Evolutionary conservation across 1,140 invertebrate species (phyloP).

Genomic region (Drosophila azteca): DNA sequence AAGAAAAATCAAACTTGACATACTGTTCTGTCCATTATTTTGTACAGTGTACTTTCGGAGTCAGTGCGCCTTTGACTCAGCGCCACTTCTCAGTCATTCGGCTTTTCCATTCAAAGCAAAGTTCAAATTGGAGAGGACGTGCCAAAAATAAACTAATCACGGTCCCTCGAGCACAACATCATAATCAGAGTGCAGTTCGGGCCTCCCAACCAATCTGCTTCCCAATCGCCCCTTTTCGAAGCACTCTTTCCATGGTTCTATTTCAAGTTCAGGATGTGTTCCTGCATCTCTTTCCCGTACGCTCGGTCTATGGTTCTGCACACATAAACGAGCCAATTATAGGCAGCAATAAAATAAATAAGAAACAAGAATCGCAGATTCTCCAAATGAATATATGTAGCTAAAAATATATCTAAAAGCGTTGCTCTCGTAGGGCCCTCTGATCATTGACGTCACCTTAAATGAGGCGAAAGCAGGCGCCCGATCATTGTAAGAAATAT

Average conservation of each 20-base stretch:
- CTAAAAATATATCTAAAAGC: conserved; percentile 56
- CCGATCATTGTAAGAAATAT: conserved; percentile 13
- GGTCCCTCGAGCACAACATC: conserved; percentile 51
- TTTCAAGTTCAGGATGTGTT: conserved; percentile 69
- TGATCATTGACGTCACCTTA: conserved; percentile 67
- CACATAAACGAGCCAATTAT: conserved; percentile 75
- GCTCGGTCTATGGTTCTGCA: neutral
- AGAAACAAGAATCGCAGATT: conserved; percentile 36
- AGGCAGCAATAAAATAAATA: conserved; percentile 69
- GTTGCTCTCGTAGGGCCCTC: conserved; percentile 44
- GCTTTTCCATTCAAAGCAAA: conserved; percentile 43
- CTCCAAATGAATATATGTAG: conserved; percentile 49
- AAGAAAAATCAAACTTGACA: neutral
- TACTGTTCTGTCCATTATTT: conserved; percentile 2
- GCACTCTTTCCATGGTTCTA: conserved; percentile 37
- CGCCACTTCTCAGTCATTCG: conserved; percentile 28
- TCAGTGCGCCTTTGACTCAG: conserved; percentile 30
- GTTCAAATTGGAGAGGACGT: conserved; percentile 58
- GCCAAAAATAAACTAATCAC: conserved; percentile 72
- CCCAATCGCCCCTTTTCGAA: neutral
- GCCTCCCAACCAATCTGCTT: neutral
- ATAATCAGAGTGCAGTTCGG: conserved; percentile 53
- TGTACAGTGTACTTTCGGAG: conserved; percentile 31
- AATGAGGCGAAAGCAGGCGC: conserved; percentile 43
- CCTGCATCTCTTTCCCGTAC: neutral